Evolutionary conservation across 2,113 vertebrate species (phyloP).

Genomic region (Pardalotus punctatus): DNA sequence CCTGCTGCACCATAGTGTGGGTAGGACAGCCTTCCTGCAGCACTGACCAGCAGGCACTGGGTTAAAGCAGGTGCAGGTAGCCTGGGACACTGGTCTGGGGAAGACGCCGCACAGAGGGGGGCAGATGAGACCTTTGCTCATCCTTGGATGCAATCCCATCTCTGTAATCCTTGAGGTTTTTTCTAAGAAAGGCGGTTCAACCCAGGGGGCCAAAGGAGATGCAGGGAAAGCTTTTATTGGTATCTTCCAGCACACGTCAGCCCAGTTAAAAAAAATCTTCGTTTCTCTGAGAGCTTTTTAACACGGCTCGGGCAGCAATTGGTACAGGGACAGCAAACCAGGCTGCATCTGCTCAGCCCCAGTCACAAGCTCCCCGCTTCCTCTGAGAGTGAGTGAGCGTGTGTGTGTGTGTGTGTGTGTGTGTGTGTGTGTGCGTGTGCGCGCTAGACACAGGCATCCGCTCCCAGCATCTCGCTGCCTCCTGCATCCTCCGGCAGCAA

Average conservation of each 20-base stretch:
- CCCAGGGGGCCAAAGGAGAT: not conserved
- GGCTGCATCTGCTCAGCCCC: conserved; percentile 42
- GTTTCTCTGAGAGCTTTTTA: conserved; percentile 37
- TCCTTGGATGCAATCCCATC: not conserved
- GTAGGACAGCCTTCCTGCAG: not conserved
- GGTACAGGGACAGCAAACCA: conserved; percentile 39
- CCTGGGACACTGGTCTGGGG: not conserved
- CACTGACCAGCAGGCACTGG: not conserved
- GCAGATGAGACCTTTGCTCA: not conserved
- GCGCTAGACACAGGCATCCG: conserved; percentile 25
- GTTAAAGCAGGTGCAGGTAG: not conserved
- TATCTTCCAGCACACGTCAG: conserved; percentile 60
- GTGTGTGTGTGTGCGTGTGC: not conserved
- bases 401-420: not conserved
- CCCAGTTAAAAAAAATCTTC: not conserved
- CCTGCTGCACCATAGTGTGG: accelerated
- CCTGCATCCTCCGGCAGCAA: conserved; percentile 21
- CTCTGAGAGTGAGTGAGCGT: not conserved
- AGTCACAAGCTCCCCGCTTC: conserved; percentile 37
- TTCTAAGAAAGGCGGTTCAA: not conserved
- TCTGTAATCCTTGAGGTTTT: conserved; percentile 8
- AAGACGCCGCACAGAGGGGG: not conserved
- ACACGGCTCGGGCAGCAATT: conserved; percentile 54
- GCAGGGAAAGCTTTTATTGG: conserved; percentile 55
- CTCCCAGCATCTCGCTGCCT: conserved; percentile 19